Conservation (phyloP, 2,797 vertebrate genomes). For the Enteromius argenteus region DNA sequence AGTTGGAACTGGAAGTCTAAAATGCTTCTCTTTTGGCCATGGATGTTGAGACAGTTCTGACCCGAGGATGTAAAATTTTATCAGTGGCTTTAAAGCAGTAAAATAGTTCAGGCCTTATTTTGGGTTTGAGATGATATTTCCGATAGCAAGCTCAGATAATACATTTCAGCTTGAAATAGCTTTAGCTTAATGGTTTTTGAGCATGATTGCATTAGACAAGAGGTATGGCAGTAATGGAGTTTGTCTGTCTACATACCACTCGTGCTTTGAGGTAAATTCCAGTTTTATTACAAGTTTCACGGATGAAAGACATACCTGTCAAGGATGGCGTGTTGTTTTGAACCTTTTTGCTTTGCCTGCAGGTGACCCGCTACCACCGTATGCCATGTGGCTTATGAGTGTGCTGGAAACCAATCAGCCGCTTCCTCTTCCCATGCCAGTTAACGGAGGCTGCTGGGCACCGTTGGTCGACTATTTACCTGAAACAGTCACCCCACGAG, state of each 20-base stretch:
- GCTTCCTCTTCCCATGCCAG: slow-evolving; percentile 94
- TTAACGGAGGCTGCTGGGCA: slow-evolving; percentile 97
- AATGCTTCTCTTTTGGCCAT: not conserved
- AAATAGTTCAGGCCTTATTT: not conserved
- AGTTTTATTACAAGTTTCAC: slow-evolving; percentile 16
- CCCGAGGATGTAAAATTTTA: not conserved
- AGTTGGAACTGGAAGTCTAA: not conserved
- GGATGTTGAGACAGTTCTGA: slow-evolving; percentile 4
- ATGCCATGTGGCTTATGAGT: slow-evolving; percentile 91
- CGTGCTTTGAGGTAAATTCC: slow-evolving; percentile 2
- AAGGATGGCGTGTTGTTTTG: not conserved
- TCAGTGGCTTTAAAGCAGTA: not conserved
- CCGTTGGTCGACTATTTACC: slow-evolving; percentile 97
- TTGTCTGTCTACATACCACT: slow-evolving; percentile 36
- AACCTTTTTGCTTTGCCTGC: slow-evolving; percentile 14
- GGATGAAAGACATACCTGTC: not conserved
- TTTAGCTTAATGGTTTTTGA: not conserved
- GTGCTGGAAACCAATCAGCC: slow-evolving; percentile 94
- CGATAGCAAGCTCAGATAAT: not conserved
- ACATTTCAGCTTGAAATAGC: not conserved
- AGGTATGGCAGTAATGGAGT: slow-evolving; percentile 14
- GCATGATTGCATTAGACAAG: not conserved
- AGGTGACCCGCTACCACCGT: slow-evolving; percentile 94
- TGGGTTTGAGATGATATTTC: slow-evolving; percentile 6
- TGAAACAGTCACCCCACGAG: slow-evolving; percentile 93